Percentiles rank a stretch among this genome's conserved stretches.
Evolutionary conservation across 2,113 vertebrate genomes (phyloP).

Genomic region (Cynocephalus volans): DNA sequence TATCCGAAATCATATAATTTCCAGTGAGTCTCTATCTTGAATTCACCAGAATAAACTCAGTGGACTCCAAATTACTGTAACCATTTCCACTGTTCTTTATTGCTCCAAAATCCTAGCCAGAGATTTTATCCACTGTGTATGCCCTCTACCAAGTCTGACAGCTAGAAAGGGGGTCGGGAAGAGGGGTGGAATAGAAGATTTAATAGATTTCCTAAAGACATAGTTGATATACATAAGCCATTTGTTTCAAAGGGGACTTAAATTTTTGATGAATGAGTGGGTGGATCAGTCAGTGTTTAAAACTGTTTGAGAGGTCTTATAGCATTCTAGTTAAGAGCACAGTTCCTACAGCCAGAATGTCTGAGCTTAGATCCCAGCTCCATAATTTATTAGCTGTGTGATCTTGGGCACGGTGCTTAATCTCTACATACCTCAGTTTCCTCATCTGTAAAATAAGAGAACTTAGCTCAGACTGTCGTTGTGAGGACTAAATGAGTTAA

Average conservation of each 20-base stretch:
- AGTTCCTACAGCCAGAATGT: neutral
- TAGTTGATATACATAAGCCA: neutral
- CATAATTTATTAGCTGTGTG: neutral
- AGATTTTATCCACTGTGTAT: neutral
- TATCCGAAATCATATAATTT: neutral
- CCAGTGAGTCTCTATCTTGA: neutral
- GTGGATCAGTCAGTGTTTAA: neutral
- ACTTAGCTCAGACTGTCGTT: neutral
- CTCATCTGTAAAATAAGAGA: neutral
- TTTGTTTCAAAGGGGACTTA: slow-evolving; percentile 14
- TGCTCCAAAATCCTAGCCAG: slow-evolving; percentile 28
- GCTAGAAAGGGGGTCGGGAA: neutral
- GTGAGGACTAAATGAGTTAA: neutral
- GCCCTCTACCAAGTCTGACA: neutral
- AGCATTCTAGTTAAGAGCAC: neutral
- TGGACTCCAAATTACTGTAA: slow-evolving; percentile 38
- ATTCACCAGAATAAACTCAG: slow-evolving; percentile 48
- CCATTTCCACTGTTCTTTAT: neutral
- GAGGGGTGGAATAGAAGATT: neutral
- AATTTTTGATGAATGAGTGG: neutral
- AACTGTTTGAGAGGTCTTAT: neutral
- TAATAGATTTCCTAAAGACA: slow-evolving; percentile 47
- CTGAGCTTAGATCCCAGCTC: neutral
- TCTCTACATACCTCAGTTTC: neutral
- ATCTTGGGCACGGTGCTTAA: neutral